phyloP scores from a whole-genome alignment of 1,140 invertebrate genomes.

The Drosophila mojavensis region DNA sequence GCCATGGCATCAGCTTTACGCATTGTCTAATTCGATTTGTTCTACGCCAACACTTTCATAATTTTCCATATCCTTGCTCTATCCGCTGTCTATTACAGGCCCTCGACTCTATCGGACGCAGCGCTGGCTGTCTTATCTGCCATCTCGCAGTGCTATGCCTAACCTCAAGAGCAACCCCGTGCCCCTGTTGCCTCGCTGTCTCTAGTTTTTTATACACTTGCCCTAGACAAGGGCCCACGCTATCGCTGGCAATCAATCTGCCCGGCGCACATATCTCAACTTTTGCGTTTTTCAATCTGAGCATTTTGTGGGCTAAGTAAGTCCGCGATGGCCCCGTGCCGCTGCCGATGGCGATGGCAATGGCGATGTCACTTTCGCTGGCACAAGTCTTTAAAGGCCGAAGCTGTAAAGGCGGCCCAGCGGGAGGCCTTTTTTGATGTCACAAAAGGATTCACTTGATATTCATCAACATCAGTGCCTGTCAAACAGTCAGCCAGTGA shows the following conservation, averaged over 20 bases:
- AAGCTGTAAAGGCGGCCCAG: slow-evolving; percentile 50
- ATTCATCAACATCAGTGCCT: slow-evolving; percentile 84
- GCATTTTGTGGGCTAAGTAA: slow-evolving; percentile 78
- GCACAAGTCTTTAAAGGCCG: slow-evolving; percentile 54
- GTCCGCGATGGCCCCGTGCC: slow-evolving; percentile 50
- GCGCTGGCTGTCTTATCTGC: slow-evolving; percentile 68
- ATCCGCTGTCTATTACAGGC: slow-evolving; percentile 21
- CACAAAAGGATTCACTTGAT: slow-evolving; percentile 84
- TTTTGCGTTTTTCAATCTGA: slow-evolving; percentile 82
- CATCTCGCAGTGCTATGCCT: slow-evolving; percentile 63
- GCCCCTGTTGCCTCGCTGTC: slow-evolving; percentile 18
- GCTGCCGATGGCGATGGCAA: slow-evolving; percentile 19
- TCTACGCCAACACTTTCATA: slow-evolving; percentile 82
- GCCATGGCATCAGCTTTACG: slow-evolving; percentile 60
- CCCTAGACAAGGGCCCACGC: slow-evolving; percentile 55
- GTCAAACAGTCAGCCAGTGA: slow-evolving; percentile 72
- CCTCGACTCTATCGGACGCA: neutral
- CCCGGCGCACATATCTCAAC: slow-evolving; percentile 75
- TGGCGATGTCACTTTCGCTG: slow-evolving; percentile 63
- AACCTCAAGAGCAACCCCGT: slow-evolving; percentile 57
- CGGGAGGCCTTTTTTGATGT: slow-evolving; percentile 80
- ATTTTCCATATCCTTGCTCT: slow-evolving; percentile 72
- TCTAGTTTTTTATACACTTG: slow-evolving; percentile 67
- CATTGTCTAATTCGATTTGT: slow-evolving; percentile 81
- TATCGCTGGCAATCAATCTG: slow-evolving; percentile 79